phyloP scores from a whole-genome alignment of 2,888 invertebrate species.

The Sericinus montela region DNA sequence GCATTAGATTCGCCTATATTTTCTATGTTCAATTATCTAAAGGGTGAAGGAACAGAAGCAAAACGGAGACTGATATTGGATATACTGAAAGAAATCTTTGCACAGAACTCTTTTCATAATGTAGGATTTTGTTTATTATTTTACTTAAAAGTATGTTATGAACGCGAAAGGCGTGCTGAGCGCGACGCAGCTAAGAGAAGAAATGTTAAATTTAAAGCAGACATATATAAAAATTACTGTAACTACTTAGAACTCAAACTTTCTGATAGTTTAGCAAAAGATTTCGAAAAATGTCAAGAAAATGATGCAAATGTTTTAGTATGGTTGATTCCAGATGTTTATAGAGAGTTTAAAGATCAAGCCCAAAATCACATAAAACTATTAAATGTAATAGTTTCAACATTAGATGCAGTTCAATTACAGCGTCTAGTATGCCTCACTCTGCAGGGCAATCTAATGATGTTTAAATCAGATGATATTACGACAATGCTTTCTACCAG shows the following conservation, averaged over 20 bases:
- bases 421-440: conserved; percentile 95
- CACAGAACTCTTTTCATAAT: conserved; percentile 81
- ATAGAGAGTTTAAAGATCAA: conserved; percentile 92
- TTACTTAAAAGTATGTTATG: conserved; percentile 89
- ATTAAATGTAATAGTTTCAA: conserved; percentile 92
- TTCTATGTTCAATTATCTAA: conserved; percentile 91
- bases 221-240: conserved; percentile 94
- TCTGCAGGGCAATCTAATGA: conserved; percentile 91
- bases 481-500: conserved; percentile 88
- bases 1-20: conserved; percentile 90
- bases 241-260: conserved; percentile 87
- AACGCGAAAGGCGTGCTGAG: conserved; percentile 69
- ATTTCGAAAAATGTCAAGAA: conserved; percentile 93
- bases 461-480: conserved; percentile 89
- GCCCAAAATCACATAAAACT: conserved; percentile 93
- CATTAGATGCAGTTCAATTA: conserved; percentile 93
- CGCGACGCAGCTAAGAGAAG: conserved; percentile 74
- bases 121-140: conserved; percentile 93
- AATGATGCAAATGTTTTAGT: conserved; percentile 93
- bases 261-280: conserved; percentile 86
- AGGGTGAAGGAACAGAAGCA: conserved; percentile 82
- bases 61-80: conserved; percentile 88
- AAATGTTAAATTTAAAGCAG: conserved; percentile 86
- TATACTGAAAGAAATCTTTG: conserved; percentile 89
- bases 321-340: conserved; percentile 95